Base-by-base conservation (phyloP, 2,113 vertebrate species). In the Ctenodactylus gundi region DNA sequence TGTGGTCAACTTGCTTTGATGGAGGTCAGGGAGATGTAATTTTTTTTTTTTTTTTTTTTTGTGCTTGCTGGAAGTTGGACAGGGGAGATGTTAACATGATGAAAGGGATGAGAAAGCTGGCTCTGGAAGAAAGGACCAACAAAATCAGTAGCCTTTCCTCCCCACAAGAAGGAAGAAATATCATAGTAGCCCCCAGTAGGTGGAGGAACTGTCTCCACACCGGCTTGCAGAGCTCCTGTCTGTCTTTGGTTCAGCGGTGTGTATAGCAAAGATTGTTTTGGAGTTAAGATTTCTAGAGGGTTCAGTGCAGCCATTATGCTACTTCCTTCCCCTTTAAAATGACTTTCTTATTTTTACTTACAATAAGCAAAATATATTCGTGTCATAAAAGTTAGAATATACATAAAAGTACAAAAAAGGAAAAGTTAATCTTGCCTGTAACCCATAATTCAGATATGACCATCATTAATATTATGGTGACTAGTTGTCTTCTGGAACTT, bases 121-220 rank as follows among this genome's bases (percentile, higher is more conserved):
- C 29, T 88, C 17, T 41, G 53, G 77, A 72, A 64, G 27, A 88
- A 96, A 93, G 89, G 62, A 65, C n/a, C 46, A 80, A 57, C 23
- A 68, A 91, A 95, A 91, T 23, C 84, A 58, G 46, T 64, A 41
- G 87, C 25, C 84, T 97, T 95, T 96, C 78, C 58, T 58, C 78
- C 57, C 67, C 83, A 44, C 36, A 81, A 87, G 72, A 27, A 51
- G 31, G 49, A 86, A 49, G 20, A 89, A 93, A 68, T 57, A 75
- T 41, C 31, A 11, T 12, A 11, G 77, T 21, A 44, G 23, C 12
- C 46, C 70, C 14, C 18, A 39, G 8, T 62, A 65, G 67, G n/a
- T 36, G 31, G 41, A 68, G 20, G 60, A 73, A 44, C 18, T 60
- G 20, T 86, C 67, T 36, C 10, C 25, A 72, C 4, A 41, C 10